These are phyloP conservation scores for Sebastes fasciatus DNA, from an alignment of 2,113 vertebrate species.

Conservation along the genomic window DNA sequence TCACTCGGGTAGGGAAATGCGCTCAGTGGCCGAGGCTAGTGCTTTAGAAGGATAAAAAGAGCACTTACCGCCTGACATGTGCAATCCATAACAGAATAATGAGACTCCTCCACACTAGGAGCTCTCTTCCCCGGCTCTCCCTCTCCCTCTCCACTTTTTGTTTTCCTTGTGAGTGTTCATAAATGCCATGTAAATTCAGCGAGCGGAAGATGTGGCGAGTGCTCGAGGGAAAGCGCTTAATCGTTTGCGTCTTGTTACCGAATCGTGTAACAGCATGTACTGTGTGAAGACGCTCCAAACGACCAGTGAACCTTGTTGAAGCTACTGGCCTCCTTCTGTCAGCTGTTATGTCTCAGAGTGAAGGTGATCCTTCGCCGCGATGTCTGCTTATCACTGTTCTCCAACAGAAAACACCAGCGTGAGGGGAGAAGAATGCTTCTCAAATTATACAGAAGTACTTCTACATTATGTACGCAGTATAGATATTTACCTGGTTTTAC, in stretches of 20 bases:
- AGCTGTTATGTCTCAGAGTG: conserved; percentile 26
- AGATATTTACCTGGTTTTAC: background rate
- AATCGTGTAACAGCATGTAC: conserved; percentile 56
- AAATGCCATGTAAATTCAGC: conserved; percentile 77
- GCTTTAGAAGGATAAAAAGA: conserved; percentile 82
- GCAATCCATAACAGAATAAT: conserved; percentile 86
- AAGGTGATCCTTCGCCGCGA: conserved; percentile 10
- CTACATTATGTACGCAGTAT: background rate
- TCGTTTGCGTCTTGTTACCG: conserved; percentile 59
- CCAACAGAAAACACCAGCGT: background rate
- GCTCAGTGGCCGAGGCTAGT: conserved; percentile 72
- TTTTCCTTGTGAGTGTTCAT: conserved; percentile 73
- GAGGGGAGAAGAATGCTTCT: background rate
- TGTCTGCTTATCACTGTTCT: conserved; percentile 20
- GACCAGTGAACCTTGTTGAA: conserved; percentile 46
- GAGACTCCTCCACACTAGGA: conserved; percentile 77
- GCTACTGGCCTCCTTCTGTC: conserved; percentile 38
- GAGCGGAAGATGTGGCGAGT: conserved; percentile 68
- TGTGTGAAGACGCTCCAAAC: conserved; percentile 43
- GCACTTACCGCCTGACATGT: conserved; percentile 83
- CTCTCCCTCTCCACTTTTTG: conserved; percentile 48
- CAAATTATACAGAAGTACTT: background rate
- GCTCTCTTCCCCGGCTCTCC: conserved; percentile 45
- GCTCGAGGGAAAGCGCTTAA: conserved; percentile 65
- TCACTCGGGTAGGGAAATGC: conserved; percentile 77